Evolutionary conservation across 1,140 invertebrate species (phyloP).

Genomic region (Conopomorpha cramerella): DNA sequence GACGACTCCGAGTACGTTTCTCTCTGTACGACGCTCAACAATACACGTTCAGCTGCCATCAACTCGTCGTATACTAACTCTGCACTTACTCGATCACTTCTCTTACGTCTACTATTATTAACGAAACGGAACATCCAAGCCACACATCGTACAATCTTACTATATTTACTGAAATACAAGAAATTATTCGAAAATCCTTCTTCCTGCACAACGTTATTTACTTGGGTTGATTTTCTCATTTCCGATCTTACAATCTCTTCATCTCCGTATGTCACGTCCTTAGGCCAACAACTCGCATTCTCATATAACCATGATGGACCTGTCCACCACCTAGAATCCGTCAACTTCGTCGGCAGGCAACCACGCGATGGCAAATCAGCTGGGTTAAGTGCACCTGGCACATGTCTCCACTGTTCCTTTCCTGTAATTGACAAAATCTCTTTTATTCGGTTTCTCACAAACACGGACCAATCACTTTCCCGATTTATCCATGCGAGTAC

Average conservation of each 20-base stretch:
- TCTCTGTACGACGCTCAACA: background rate
- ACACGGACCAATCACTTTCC: background rate
- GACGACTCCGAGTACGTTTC: background rate
- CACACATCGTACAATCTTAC: background rate
- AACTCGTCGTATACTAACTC: background rate
- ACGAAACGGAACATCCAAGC: background rate
- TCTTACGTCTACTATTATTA: background rate
- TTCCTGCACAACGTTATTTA: background rate
- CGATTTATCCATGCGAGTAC: slow-evolving; percentile 3
- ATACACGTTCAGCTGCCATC: background rate
- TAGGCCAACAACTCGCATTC: background rate
- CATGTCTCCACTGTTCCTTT: background rate
- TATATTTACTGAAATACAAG: background rate
- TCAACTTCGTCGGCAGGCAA: background rate
- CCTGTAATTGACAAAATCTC: background rate
- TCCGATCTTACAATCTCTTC: background rate
- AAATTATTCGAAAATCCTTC: background rate
- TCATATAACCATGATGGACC: slow-evolving; percentile 2
- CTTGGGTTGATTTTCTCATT: background rate
- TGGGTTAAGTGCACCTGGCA: slow-evolving; percentile 2
- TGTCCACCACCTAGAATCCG: slow-evolving; percentile 2
- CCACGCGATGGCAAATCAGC: slow-evolving; percentile 5
- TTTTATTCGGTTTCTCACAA: slow-evolving; percentile 5
- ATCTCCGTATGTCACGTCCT: background rate
- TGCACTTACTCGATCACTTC: background rate